Evolutionary conservation across 2,113 vertebrate genomes (phyloP), one percentile per base, ranked within the genome.

Genomic region (Scatophagus argus): DNA sequence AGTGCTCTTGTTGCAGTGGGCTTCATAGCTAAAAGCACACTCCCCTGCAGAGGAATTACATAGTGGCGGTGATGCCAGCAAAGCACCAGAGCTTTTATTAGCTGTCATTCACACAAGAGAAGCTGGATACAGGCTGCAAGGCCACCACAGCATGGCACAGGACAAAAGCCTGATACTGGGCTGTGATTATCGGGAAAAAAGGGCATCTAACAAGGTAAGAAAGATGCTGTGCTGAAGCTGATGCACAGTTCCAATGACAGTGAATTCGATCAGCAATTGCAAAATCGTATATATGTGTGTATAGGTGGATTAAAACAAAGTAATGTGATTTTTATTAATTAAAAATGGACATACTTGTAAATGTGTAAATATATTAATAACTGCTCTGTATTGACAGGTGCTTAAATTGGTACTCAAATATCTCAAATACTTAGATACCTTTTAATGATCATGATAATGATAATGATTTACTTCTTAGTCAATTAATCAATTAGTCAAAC

Each of bases 21-120:
- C 89, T 89, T 87, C 83, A 81, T 85, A 82, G 84, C 88, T 91
- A 89, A 93, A 93, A 92, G 89, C 89, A 78, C 86, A 86, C 87
- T 89, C 83, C 86, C 87, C 85, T 90, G 90, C 89, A 87, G 90
- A 88, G 88, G 89, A 92, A 92, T 93, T 88, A 90, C 84, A 92
- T 64, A 79, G 87, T 65, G 68, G 69, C 38, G 25, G 83, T 81
- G 89, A 92, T 41, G 90, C 82, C 81, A 85, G 88, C 87, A 75
- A 87, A 79, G 90, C 87, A 84, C 81, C 74, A 77, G 80, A 41
- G 91, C 90, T 91, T 92, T 93, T 87, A 92, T 90, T 82, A 85
- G 84, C 83, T 92, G 90, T 90, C 92, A 92, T 89, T 92, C 89
- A 90, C 59, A 41, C 77, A 71, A 80, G 65, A 87, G 90, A 73